These are phyloP conservation scores for Argyra leucocephala DNA, from an alignment of 2,888 invertebrate species.

Conservation along the genomic window DNA sequence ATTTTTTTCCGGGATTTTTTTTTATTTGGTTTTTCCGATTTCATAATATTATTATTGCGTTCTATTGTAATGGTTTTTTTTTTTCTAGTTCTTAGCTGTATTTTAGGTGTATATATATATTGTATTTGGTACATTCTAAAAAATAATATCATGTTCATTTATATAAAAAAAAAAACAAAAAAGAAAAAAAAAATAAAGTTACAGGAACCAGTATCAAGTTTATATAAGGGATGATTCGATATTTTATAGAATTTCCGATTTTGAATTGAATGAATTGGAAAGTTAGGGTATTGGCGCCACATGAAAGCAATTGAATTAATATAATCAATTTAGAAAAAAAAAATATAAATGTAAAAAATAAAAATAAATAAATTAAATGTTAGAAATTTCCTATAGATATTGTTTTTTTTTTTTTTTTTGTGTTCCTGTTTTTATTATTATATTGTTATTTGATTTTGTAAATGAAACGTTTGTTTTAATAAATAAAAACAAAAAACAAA, in stretches of 20 bases:
- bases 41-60: not conserved
- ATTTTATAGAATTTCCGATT: not conserved
- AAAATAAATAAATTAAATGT: not conserved
- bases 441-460: no score
- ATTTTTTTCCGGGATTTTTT: not conserved
- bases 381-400: not conserved
- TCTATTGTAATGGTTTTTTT: not conserved
- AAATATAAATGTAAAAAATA: not conserved
- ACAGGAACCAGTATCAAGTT: not conserved
- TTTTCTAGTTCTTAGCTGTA: no score
- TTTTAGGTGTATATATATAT: no score
- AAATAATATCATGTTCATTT: not conserved
- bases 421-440: no score
- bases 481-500: no score
- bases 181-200: not conserved
- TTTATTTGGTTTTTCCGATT: not conserved
- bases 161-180: not conserved
- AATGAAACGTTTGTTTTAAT: no score
- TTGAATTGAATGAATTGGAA: slow-evolving; percentile 1
- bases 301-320: not conserved
- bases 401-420: no score
- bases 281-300: not conserved
- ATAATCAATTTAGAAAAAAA: not conserved
- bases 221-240: not conserved
- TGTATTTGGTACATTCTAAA: not conserved